Evolutionary conservation across 2,797 vertebrate species (phyloP), one percentile per base, ranked within the genome.

Genomic region (Anisognathus igniventris): DNA sequence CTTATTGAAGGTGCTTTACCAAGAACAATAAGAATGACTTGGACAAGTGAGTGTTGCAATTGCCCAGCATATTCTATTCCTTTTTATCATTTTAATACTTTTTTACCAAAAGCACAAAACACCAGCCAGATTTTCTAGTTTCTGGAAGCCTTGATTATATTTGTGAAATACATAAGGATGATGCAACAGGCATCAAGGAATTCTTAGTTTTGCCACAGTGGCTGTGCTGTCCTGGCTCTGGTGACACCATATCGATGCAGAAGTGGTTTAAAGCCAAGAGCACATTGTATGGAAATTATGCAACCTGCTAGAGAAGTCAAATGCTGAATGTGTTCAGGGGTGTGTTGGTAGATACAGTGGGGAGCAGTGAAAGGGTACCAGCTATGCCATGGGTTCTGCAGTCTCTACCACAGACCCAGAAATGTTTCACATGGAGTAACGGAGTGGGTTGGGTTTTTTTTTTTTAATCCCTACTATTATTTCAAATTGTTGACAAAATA

Each of bases 281-380:
- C 51, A 81, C 42, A 54, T 56, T 62, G 51, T 22, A 93, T 84
- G 91, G 56, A 66, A 93, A 86, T 14, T 67, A 77, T 48, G 61
- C 70, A 94, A 58, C 78, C 76, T 91, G 71, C 84, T 82, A 75
- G 67, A 91, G 96, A 79, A 92, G 74, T 93, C 91, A 95, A 81
- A 96, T 82, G 95, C 27, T 92, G 81, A 65, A 95, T 96, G 94
- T 83, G 86, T 80, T 47, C 68, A 94, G 71, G 94, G 88, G 83
- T 86, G 93, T 90, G 87, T 51, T 92, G 88, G 72, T 25, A 92
- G 91, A 93, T 93, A 96, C 93, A 97, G 96, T 83, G 93, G 96
- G 73, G 94, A 98, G 96, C 98, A 98, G 97, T 97, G 97, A 97
- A 97, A 96, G 80, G 85, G 72, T 73, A 64, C 82, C 51, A 91